Conservation (phyloP, 2,888 invertebrate species). For the Urechis unicinctus region DNA sequence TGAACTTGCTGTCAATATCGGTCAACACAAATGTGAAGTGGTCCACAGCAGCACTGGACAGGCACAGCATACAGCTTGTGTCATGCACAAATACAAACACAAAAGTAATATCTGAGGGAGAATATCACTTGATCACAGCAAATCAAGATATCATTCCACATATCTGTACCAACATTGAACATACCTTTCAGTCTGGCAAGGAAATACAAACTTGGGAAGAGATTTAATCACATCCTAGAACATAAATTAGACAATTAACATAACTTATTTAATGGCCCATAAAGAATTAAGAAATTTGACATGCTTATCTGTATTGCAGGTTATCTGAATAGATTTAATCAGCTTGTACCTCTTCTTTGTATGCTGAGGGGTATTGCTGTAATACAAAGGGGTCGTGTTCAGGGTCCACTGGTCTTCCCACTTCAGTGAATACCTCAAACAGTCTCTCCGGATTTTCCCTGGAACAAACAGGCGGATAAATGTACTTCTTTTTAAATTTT, state of each 20-base stretch:
- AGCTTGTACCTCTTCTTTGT: not conserved
- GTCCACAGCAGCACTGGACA: constrained; percentile 65
- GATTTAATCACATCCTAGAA: not conserved
- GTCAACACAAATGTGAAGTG: constrained; percentile 96
- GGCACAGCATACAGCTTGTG: too few species aligned
- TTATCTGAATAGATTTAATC: not conserved
- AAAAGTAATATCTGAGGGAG: too few species aligned
- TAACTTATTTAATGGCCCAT: too few species aligned
- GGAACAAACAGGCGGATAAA: too few species aligned
- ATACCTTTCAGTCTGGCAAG: not conserved
- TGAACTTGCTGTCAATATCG: constrained; percentile 89
- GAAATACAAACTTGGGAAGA: not conserved
- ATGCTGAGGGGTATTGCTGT: not conserved
- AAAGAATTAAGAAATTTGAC: too few species aligned
- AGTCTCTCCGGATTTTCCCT: not conserved
- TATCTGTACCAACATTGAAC: too few species aligned
- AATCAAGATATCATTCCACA: not conserved
- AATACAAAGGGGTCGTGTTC: not conserved
- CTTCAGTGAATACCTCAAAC: not conserved
- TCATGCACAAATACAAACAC: too few species aligned
- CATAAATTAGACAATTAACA: too few species aligned
- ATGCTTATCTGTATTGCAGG: not conserved
- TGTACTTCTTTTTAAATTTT: too few species aligned
- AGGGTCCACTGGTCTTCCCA: not conserved
- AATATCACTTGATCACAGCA: not conserved